Evolutionary conservation across 2,113 vertebrate species (phyloP).

Genomic region (Caracal caracal): DNA sequence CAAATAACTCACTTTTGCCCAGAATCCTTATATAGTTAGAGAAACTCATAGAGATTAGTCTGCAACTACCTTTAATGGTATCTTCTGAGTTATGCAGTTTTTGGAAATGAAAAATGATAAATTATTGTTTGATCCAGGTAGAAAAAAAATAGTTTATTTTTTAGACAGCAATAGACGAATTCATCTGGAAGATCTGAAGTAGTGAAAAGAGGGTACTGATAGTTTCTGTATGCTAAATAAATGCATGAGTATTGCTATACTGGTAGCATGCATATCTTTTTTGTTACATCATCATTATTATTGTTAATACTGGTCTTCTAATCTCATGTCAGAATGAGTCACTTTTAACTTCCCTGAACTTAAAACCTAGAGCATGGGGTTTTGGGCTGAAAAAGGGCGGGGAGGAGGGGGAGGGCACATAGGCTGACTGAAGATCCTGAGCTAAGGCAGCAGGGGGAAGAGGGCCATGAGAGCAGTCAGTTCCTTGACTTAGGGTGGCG

Average conservation of each 20-base stretch:
- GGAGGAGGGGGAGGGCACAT: too few relatives aligned
- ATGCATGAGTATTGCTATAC: background rate
- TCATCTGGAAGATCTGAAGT: background rate
- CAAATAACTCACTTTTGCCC: background rate
- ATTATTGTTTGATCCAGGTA: background rate
- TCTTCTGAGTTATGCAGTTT: background rate
- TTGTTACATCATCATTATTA: background rate
- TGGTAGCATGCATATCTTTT: background rate
- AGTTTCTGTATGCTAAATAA: background rate
- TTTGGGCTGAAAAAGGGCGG: background rate
- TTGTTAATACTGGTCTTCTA: background rate
- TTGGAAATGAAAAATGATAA: slow-evolving; percentile 20
- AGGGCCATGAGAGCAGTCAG: accelerated
- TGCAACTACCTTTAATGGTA: background rate
- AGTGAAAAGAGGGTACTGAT: background rate
- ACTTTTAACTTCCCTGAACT: background rate
- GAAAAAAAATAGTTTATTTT: background rate
- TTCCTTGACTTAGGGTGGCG: background rate
- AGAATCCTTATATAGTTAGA: background rate
- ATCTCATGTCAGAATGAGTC: background rate
- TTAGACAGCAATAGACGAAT: background rate
- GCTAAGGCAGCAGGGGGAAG: too few relatives aligned
- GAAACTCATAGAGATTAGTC: background rate
- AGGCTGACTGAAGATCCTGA: background rate
- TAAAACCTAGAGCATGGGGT: background rate